Evolutionary conservation across 2,888 invertebrate genomes (phyloP).

Genomic region (Orchestes rusci): DNA sequence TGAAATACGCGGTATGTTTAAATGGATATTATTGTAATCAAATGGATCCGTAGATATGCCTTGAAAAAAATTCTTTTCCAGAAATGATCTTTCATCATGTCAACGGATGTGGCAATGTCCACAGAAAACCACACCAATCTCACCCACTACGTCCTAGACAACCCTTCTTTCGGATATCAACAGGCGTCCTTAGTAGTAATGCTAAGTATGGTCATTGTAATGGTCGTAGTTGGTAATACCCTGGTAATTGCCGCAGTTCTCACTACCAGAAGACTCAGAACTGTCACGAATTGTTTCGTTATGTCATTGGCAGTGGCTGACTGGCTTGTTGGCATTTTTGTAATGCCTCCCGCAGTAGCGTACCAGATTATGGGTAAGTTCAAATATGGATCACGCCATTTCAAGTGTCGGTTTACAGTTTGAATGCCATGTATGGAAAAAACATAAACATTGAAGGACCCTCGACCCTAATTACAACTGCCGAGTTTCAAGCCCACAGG

Average conservation of each 20-base stretch:
- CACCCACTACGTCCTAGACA: conserved; percentile 3
- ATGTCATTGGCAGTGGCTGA: conserved; percentile 92
- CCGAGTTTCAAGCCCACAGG: too few species aligned
- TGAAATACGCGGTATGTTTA: too few species aligned
- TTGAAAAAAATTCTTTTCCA: conserved; percentile 13
- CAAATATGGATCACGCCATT: too few species aligned
- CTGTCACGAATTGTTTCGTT: conserved; percentile 93
- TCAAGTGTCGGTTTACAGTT: too few species aligned
- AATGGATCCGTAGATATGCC: too few species aligned
- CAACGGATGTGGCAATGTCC: conserved; percentile 9
- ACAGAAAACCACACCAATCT: conserved; percentile 9
- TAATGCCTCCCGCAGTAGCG: conserved; percentile 93
- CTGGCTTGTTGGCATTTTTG: conserved; percentile 85
- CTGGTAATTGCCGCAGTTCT: conserved; percentile 85
- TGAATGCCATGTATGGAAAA: too few species aligned
- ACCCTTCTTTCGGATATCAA: conserved; percentile 27
- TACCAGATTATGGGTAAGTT: conserved; percentile 73
- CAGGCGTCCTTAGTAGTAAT: conserved; percentile 58
- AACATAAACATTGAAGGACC: too few species aligned
- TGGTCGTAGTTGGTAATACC: conserved; percentile 78
- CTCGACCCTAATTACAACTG: too few species aligned
- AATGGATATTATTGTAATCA: too few species aligned
- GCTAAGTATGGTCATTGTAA: conserved; percentile 60
- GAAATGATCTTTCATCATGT: conserved; percentile 22
- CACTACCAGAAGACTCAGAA: conserved; percentile 77